Evolutionary conservation across 2,797 vertebrate genomes (phyloP).

Genomic region (Hippoglossus hippoglossus): DNA sequence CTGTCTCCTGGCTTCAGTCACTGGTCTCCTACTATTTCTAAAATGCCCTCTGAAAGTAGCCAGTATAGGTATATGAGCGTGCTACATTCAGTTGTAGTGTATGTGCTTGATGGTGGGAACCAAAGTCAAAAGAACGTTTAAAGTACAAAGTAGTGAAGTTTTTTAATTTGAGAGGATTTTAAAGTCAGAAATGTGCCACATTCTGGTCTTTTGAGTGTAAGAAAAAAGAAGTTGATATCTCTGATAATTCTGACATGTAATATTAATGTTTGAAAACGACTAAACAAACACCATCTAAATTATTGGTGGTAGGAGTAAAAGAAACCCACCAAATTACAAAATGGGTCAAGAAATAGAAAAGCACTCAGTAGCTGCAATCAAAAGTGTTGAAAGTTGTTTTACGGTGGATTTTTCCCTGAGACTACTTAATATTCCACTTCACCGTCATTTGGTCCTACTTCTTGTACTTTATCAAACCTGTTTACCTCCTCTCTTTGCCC

Average conservation of each 20-base stretch:
- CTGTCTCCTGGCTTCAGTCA: conserved; percentile 3
- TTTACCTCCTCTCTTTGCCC: conserved; percentile 30
- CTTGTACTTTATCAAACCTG: conserved; percentile 29
- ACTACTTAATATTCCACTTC: conserved; percentile 17
- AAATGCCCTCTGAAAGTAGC: not conserved
- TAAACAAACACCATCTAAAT: conserved; percentile 8
- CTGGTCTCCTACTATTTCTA: conserved; percentile 2
- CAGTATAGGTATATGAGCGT: not conserved
- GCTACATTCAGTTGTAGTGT: not conserved
- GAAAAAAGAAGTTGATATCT: not conserved
- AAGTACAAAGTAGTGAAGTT: too few species aligned
- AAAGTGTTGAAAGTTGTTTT: not conserved
- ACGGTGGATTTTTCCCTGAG: conserved; percentile 14
- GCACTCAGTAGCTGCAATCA: not conserved
- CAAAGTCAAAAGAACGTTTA: not conserved
- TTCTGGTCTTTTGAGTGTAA: conserved; percentile 2
- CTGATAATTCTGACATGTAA: not conserved
- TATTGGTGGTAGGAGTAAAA: conserved; percentile 15
- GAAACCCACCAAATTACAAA: conserved; percentile 11
- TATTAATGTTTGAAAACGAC: conserved; percentile 15
- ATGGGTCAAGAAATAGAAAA: conserved; percentile 25
- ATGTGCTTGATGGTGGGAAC: not conserved
- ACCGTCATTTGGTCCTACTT: conserved; percentile 28
- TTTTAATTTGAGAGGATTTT: not conserved
- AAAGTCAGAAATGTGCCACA: not conserved